Percentiles rank a stretch among this genome's conserved stretches.
phyloP scores from a whole-genome alignment of 2,888 invertebrate genomes.

The Lasius fuliginosus region DNA sequence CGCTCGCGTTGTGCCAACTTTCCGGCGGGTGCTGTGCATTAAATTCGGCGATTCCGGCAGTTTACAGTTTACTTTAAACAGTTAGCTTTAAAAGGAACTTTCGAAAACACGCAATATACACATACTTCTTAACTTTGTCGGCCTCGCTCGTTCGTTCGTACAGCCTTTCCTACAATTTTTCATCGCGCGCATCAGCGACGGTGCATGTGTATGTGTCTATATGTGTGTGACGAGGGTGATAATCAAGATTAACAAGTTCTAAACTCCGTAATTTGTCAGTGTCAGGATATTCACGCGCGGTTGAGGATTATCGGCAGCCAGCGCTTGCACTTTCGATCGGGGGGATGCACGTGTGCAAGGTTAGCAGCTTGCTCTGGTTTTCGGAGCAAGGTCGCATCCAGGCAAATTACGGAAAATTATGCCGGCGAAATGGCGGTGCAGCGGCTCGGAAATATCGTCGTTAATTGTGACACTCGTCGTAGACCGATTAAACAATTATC shows the following conservation, averaged over 20 bases:
- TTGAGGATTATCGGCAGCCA: conserved; percentile 16
- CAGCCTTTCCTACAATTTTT: conserved; percentile 17
- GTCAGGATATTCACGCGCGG: conserved; percentile 13
- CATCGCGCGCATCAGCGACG: conserved; percentile 31
- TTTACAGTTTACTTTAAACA: conserved; percentile 34
- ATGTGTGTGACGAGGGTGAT: conserved; percentile 13
- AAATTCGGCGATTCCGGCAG: conserved; percentile 48
- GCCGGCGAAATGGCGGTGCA: conserved; percentile 32
- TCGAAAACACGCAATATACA: conserved; percentile 38
- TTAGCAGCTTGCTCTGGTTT: conserved; percentile 5
- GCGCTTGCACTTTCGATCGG: conserved; percentile 43
- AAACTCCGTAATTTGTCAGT: conserved; percentile 48
- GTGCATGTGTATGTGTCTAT: neutral
- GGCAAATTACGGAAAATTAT: conserved; percentile 53
- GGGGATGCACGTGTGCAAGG: conserved; percentile 15
- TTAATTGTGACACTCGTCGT: conserved; percentile 63
- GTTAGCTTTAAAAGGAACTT: conserved; percentile 36
- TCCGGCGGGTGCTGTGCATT: conserved; percentile 31
- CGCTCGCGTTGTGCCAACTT: conserved; percentile 33
- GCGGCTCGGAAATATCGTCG: conserved; percentile 63
- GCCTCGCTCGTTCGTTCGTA: neutral
- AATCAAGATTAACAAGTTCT: conserved; percentile 50
- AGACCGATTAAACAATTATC: conserved; percentile 69
- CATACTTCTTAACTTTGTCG: conserved; percentile 37
- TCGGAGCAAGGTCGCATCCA: conserved; percentile 21